These are phyloP conservation scores for Gulo gulo DNA, from an alignment of 2,113 vertebrate species.

Conservation along the genomic window DNA sequence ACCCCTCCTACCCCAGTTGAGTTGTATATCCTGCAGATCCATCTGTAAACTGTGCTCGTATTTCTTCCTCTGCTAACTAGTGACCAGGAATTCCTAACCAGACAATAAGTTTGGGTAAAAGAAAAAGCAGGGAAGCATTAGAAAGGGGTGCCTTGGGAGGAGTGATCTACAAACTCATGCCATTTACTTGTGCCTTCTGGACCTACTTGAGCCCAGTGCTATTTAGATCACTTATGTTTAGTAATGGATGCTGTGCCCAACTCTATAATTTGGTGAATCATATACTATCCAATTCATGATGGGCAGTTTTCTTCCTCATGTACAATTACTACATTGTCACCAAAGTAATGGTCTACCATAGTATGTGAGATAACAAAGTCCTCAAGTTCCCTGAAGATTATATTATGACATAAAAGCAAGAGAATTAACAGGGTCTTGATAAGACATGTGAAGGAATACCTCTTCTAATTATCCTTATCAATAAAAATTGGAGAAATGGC, in stretches of 20 bases:
- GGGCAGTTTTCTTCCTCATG: neutral
- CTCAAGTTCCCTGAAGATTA: neutral
- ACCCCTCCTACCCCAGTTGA: neutral
- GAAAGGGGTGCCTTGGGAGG: neutral
- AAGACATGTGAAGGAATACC: neutral
- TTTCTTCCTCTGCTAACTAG: neutral
- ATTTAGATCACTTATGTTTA: neutral
- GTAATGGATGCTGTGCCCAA: neutral
- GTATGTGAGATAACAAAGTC: neutral
- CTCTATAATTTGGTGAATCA: neutral
- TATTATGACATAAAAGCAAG: neutral
- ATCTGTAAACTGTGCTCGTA: neutral
- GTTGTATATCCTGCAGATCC: neutral
- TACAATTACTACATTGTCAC: neutral
- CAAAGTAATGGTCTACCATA: neutral
- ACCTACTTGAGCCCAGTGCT: neutral
- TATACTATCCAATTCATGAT: neutral
- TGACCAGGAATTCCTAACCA: neutral
- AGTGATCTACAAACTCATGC: neutral
- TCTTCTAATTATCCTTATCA: neutral
- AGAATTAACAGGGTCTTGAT: neutral
- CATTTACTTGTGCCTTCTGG: neutral
- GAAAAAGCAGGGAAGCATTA: neutral
- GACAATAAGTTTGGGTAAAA: neutral
- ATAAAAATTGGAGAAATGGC: neutral